Conservation (phyloP, 2,797 vertebrate genomes). For the Myotis daubentonii region DNA sequence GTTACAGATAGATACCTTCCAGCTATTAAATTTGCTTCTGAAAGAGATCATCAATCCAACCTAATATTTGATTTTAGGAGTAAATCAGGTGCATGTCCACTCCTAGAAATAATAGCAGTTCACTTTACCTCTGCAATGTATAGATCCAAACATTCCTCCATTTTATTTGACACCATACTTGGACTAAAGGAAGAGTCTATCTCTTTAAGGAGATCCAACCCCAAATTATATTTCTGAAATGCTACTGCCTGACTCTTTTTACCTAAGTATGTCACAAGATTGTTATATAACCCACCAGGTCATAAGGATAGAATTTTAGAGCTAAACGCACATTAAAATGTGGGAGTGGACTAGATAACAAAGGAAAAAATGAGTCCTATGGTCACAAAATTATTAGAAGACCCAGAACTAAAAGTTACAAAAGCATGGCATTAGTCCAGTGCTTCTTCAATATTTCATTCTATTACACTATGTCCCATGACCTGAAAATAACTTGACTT, state of each 20-base stretch:
- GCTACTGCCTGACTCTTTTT: neutral
- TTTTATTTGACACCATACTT: neutral
- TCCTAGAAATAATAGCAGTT: constrained; percentile 22
- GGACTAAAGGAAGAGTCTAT: neutral
- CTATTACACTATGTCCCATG: neutral
- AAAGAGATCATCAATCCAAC: neutral
- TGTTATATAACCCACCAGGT: neutral
- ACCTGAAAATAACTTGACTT: neutral
- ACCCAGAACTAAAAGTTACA: constrained; percentile 9
- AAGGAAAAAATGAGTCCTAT: neutral
- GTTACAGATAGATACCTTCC: neutral
- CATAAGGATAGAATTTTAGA: neutral
- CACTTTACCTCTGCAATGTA: constrained; percentile 7
- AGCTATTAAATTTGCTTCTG: constrained; percentile 24
- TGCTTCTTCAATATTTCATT: neutral
- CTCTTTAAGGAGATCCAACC: neutral
- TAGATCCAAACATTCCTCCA: neutral
- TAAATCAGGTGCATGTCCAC: neutral
- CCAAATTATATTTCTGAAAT: constrained; percentile 1
- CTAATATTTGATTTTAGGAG: neutral
- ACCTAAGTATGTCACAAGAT: neutral
- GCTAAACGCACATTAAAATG: neutral
- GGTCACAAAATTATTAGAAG: neutral
- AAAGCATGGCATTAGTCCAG: neutral
- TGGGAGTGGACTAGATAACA: neutral